phyloP scores from a whole-genome alignment of 2,113 vertebrate genomes.

The Thamnaconus septentrionalis region DNA sequence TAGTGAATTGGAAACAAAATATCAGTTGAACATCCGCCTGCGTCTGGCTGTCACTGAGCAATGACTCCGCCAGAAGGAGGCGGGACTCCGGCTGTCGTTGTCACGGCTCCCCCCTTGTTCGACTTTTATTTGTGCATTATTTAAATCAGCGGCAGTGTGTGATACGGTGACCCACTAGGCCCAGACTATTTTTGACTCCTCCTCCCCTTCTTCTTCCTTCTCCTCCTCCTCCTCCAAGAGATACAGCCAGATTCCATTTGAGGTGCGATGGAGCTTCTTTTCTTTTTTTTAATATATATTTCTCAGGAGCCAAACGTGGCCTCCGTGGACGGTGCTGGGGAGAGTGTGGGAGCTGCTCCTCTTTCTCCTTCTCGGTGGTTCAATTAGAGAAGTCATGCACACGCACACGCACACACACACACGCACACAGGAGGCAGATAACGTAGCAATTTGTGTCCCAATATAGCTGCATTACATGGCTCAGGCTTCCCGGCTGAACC shows the following conservation, averaged over 20 bases:
- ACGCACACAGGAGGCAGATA: constrained; percentile 30
- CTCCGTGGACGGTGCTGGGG: constrained; percentile 1
- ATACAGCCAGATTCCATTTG: constrained; percentile 17
- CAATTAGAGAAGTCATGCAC: constrained; percentile 34
- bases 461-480: constrained; percentile 15
- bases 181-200: constrained; percentile 40
- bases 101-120: constrained; percentile 2
- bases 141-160: constrained; percentile 27
- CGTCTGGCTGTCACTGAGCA: too few relatives aligned
- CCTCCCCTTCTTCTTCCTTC: constrained; percentile 12
- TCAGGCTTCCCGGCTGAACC: constrained; percentile 7
- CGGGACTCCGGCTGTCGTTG: too few relatives aligned
- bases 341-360: constrained; percentile 24
- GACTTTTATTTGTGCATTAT: constrained; percentile 45
- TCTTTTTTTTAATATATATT: constrained; percentile 16
- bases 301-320: constrained; percentile 2
- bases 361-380: constrained; percentile 21
- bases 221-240: neutral
- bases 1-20: too few relatives aligned
- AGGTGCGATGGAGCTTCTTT: constrained; percentile 14
- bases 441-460: constrained; percentile 30
- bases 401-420: neutral
- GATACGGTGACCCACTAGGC: constrained; percentile 52
- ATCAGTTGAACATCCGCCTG: too few relatives aligned
- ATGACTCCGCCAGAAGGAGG: too few relatives aligned